A percentile compares a stretch with the other conserved stretches of the same genome.
These are phyloP conservation scores for Ageneiosus marmoratus DNA, from an alignment of 2,113 vertebrate genomes.

Conservation along the genomic window DNA sequence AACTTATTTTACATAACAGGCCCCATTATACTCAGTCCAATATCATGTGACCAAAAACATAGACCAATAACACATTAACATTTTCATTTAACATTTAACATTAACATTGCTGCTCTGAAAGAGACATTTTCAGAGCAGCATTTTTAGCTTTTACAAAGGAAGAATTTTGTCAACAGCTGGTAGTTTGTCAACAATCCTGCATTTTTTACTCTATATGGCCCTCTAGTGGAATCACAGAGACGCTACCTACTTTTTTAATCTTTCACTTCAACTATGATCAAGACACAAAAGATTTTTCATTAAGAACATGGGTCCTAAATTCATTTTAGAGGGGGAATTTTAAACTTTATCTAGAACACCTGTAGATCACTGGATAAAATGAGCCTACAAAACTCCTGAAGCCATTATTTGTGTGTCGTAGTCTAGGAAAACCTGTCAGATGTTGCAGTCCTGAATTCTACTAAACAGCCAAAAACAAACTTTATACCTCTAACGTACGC, in stretches of 20 bases:
- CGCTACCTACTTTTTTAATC: not conserved
- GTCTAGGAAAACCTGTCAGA: slow-evolving; percentile 1
- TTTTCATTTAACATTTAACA: not conserved
- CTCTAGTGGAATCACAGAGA: not conserved
- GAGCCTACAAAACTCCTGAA: not conserved
- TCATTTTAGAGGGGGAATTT: not conserved
- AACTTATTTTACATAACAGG: not conserved
- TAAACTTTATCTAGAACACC: not conserved
- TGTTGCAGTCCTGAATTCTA: not conserved
- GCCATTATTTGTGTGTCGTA: not conserved
- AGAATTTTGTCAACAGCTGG: not conserved
- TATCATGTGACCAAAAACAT: not conserved
- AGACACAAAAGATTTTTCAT: not conserved
- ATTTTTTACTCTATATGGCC: not conserved
- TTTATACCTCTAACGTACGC: not conserved
- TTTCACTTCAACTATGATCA: not conserved
- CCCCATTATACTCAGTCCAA: not conserved
- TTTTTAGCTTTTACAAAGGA: not conserved
- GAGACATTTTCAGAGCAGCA: not conserved
- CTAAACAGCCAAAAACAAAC: not conserved
- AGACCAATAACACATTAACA: not conserved
- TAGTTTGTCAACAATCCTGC: not conserved
- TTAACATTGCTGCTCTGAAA: not conserved
- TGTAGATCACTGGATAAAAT: not conserved
- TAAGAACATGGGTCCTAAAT: not conserved